These are phyloP conservation scores for Zaprionus kolodkinae DNA, from an alignment of 1,140 invertebrate genomes.

Conservation along the genomic window DNA sequence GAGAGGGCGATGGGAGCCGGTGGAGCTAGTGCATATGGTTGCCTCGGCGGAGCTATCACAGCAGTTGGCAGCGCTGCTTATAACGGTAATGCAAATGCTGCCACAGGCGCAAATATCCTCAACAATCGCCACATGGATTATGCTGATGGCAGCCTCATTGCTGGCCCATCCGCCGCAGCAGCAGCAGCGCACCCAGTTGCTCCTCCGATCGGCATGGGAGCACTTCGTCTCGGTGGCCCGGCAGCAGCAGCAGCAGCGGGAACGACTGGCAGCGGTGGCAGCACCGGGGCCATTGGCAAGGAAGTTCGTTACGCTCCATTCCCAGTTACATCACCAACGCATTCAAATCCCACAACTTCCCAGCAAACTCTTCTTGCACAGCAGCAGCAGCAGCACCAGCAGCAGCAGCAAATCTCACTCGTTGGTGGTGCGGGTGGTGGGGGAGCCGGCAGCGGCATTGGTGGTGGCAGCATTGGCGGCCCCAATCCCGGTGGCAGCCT, in stretches of 20 bases:
- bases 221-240: conserved; percentile 18
- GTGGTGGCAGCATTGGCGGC: conserved; percentile 61
- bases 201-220: conserved; percentile 47
- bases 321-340: conserved; percentile 82
- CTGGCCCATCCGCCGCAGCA: conserved; percentile 76
- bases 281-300: conserved; percentile 79
- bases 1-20: conserved; percentile 83
- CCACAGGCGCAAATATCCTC: conserved; percentile 60
- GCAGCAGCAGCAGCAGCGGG: conserved; percentile 6
- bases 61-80: conserved; percentile 76
- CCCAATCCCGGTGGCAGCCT: conserved; percentile 48
- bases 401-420: conserved; percentile 40
- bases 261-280: conserved; percentile 15
- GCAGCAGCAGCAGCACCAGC: conserved; percentile 38
- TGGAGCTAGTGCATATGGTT: conserved; percentile 84
- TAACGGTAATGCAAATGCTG: conserved; percentile 74
- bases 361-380: conserved; percentile 69
- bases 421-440: conserved; percentile 69
- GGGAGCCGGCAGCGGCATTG: conserved; percentile 78
- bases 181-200: conserved; percentile 40
- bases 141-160: conserved; percentile 77
- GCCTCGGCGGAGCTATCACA: conserved; percentile 77
- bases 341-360: conserved; percentile 84
- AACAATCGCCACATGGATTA: conserved; percentile 78
- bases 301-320: conserved; percentile 87